Base-by-base conservation (phyloP, 2,888 invertebrate species). In the Melanargia galathea region DNA sequence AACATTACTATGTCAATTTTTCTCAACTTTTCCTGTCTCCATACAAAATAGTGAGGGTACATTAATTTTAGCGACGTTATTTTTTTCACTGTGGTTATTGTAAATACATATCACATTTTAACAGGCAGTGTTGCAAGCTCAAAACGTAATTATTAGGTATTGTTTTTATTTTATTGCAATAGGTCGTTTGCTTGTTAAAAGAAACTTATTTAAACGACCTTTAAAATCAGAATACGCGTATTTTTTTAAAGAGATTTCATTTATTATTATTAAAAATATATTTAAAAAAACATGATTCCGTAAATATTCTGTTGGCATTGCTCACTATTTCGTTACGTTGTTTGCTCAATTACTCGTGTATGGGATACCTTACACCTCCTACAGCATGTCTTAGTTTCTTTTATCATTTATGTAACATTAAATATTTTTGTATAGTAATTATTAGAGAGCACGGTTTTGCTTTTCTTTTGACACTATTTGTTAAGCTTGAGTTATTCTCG, bases 281-380 rank as follows among this genome's bases (percentile, higher is more conserved):
- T 63, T 46, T 2, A 46, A 22, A 55, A 63, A 24, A 30, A 13
- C 22, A 43, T 55, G 30, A 54, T 59, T 62, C 57, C 54, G 49
- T 48, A 48, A 52, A 46, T 60, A 52, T 66, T 84, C 75, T 76
- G 80, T 84, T 78, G 77, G 71, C 73, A 81, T 86, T 88, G 89
- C 90, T 90, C 90, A 90, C 78, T 80, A 81, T 86, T 89, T 84
- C 81, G 88, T 90, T 90, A 90, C 87, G 86, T 90, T 87, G 89
- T 87, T 89, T 90, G 90, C 90, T 90, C 90, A 90, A 90, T 84
- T 87, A 83, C 71, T 78, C 80, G 77, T 86, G 80, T 86, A 84
- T 83, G 78, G 83, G 78, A 72, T 81, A 80, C 75, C 77, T 79
- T 60, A 46, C 76, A 73, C 74, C 75, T 84, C 82, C 83, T 77